Evolutionary conservation across 1,140 invertebrate species (phyloP).

Genomic region (Caenorhabditis tropicalis): DNA sequence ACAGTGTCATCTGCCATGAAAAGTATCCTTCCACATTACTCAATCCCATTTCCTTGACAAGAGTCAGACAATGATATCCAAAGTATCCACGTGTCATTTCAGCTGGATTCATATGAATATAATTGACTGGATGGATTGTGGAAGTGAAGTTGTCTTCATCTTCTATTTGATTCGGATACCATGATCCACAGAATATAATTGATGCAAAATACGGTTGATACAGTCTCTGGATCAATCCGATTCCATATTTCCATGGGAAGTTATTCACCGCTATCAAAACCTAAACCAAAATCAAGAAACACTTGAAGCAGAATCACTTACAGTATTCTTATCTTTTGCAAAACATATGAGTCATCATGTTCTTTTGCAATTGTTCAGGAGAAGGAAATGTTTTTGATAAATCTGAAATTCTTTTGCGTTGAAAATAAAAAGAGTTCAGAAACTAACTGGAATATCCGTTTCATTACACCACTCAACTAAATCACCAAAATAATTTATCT

Average conservation of each 20-base stretch:
- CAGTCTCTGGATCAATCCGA: conserved; percentile 3
- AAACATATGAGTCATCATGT: neutral
- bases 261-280: neutral
- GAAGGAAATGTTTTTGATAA: too few species aligned
- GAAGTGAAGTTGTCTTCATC: neutral
- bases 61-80: neutral
- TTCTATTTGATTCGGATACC: neutral
- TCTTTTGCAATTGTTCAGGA: neutral
- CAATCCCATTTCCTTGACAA: neutral
- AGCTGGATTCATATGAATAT: neutral
- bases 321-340: neutral
- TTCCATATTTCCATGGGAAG: neutral
- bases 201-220: neutral
- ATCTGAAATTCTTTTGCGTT: too few species aligned
- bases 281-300: neutral
- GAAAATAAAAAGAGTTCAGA: too few species aligned
- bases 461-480: neutral
- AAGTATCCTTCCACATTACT: conserved; percentile 9
- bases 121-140: neutral
- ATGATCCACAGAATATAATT: neutral
- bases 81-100: neutral
- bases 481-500: neutral
- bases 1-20: neutral
- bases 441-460: neutral
- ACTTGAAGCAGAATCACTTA: neutral